Percentiles rank a stretch among this genome's conserved stretches.
Evolutionary conservation across 2,113 vertebrate genomes (phyloP).

Genomic region (Hemiprocne comata): DNA sequence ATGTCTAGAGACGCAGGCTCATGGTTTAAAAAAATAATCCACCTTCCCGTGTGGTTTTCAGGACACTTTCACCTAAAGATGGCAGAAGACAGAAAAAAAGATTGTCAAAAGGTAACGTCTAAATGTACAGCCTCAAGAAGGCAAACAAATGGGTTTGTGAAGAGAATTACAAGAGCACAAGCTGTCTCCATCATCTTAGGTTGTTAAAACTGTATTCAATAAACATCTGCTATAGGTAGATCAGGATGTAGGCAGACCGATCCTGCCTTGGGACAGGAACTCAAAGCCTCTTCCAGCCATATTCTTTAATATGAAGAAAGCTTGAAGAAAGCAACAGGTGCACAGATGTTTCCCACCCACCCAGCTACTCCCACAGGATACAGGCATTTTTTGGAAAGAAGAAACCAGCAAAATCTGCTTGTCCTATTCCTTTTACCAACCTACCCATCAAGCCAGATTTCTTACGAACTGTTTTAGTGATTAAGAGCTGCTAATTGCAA

Average conservation of each 20-base stretch:
- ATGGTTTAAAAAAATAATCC: constrained; percentile 60
- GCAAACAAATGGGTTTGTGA: background rate
- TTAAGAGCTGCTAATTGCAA: constrained; percentile 33
- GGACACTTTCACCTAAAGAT: constrained; percentile 47
- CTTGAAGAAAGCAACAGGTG: background rate
- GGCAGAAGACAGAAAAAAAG: background rate
- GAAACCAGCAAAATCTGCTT: background rate
- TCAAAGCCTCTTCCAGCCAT: background rate
- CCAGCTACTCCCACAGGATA: background rate
- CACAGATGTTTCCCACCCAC: background rate
- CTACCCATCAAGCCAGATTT: background rate
- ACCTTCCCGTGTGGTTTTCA: constrained; percentile 16
- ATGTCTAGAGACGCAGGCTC: constrained; percentile 80
- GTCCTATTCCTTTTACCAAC: background rate
- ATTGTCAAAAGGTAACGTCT: background rate
- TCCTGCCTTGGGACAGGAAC: background rate
- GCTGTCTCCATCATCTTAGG: background rate
- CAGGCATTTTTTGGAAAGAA: background rate
- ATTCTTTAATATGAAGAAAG: background rate
- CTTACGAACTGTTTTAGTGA: background rate
- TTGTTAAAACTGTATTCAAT: background rate
- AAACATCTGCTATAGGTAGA: background rate
- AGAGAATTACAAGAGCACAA: background rate
- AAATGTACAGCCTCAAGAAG: background rate
- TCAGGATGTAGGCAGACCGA: background rate